These are phyloP conservation scores for Monoplex corrugatus DNA, from an alignment of 2,888 invertebrate genomes.

Conservation along the genomic window DNA sequence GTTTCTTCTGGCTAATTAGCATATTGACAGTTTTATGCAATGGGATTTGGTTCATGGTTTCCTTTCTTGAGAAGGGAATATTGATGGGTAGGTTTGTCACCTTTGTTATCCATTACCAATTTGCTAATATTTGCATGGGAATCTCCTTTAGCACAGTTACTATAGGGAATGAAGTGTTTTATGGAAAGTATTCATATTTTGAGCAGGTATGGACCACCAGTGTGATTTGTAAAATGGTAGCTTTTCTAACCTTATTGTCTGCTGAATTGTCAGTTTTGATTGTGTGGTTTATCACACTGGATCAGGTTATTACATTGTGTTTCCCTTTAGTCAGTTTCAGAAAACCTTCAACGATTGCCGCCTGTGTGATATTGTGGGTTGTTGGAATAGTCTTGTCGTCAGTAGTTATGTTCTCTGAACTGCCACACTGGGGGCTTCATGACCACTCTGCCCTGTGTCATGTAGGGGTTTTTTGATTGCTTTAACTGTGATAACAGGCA, in stretches of 20 bases:
- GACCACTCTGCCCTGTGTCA: constrained; percentile 5
- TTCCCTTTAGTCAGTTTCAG: too few species aligned
- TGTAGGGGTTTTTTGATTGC: not conserved
- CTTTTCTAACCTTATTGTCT: not conserved
- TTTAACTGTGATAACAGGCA: too few species aligned
- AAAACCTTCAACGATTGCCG: not conserved
- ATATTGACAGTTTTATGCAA: not conserved
- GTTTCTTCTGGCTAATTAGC: not conserved
- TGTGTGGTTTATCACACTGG: not conserved
- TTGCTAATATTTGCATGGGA: not conserved
- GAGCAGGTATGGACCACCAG: not conserved
- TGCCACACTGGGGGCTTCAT: not conserved
- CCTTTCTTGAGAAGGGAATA: not conserved
- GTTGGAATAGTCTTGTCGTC: not conserved
- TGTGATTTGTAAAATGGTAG: not conserved
- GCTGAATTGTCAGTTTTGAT: not conserved
- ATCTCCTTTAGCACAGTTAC: not conserved
- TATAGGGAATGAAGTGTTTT: not conserved
- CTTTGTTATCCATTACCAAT: not conserved
- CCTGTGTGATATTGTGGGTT: not conserved
- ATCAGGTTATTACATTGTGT: not conserved
- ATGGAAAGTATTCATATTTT: not conserved
- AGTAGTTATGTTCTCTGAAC: not conserved
- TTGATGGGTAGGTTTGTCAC: not conserved
- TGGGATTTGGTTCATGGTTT: not conserved